Conservation (phyloP, 2,888 invertebrate species). For the Stegana nigrithorax region DNA sequence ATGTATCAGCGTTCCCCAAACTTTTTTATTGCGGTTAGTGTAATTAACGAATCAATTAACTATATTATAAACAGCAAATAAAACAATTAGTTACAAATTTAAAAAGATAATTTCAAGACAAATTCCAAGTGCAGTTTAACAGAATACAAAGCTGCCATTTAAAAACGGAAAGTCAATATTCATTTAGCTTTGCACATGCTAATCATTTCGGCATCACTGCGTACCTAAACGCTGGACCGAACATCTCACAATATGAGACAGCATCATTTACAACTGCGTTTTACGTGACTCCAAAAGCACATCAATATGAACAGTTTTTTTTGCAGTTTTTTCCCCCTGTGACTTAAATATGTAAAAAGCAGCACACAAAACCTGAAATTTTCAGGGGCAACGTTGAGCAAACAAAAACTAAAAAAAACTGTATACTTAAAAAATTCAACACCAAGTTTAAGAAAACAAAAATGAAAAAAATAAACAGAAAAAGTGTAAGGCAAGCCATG, state of each 20-base stretch:
- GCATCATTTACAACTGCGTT: neutral
- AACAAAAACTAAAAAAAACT: no score
- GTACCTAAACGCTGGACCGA: no score
- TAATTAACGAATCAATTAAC: no score
- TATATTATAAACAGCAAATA: no score
- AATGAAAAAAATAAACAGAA: slow-evolving; percentile 31
- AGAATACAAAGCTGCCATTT: no score
- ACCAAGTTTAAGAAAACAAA: slow-evolving; percentile 28
- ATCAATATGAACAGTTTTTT: slow-evolving; percentile 18
- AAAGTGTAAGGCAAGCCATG: slow-evolving; percentile 21
- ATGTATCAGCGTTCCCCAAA: neutral
- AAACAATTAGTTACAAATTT: neutral
- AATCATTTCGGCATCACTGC: no score
- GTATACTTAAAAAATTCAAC: slow-evolving; percentile 39
- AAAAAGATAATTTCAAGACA: neutral
- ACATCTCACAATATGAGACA: no score
- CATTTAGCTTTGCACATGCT: neutral
- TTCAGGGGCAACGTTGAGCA: slow-evolving; percentile 60
- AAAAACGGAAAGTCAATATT: neutral
- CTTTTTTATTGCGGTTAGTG: neutral
- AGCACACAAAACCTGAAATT: slow-evolving; percentile 54
- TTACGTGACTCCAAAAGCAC: neutral
- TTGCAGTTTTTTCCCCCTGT: slow-evolving; percentile 33
- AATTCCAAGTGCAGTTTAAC: neutral
- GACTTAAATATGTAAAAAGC: slow-evolving; percentile 11